These are phyloP conservation scores for Cataglyphis cursor DNA, from an alignment of 2,888 invertebrate genomes.

Conservation along the genomic window DNA sequence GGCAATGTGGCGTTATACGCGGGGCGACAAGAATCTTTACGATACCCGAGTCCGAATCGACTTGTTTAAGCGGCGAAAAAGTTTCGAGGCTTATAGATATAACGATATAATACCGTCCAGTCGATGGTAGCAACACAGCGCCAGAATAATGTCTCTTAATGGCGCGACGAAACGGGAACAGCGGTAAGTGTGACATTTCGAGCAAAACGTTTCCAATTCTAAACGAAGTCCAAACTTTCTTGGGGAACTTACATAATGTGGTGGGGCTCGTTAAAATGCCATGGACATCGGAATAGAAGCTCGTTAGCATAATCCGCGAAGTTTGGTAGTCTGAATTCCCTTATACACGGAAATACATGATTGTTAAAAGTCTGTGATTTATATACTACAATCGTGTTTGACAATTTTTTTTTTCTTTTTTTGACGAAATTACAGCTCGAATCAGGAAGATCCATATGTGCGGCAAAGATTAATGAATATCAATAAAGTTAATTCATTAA, in stretches of 20 bases:
- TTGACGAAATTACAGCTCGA: neutral
- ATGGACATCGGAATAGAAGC: constrained; percentile 73
- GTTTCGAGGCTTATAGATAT: constrained; percentile 51
- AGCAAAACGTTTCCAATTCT: constrained; percentile 50
- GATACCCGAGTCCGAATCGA: constrained; percentile 56
- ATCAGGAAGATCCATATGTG: too few species aligned
- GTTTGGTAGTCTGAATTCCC: constrained; percentile 42
- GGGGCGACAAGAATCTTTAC: constrained; percentile 50
- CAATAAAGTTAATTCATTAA: neutral
- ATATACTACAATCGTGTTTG: neutral
- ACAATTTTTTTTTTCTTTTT: neutral
- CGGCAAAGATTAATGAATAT: neutral
- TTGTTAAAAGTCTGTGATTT: constrained; percentile 27
- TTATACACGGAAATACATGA: constrained; percentile 38
- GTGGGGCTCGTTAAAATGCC: constrained; percentile 74
- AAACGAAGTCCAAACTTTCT: constrained; percentile 70
- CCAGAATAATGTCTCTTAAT: constrained; percentile 72
- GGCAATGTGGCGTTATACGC: constrained; percentile 14
- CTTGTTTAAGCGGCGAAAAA: constrained; percentile 63
- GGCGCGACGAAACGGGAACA: constrained; percentile 62
- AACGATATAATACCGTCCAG: constrained; percentile 50
- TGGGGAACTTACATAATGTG: constrained; percentile 71
- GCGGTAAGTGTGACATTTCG: constrained; percentile 69
- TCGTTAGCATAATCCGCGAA: constrained; percentile 75
- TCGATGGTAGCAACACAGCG: constrained; percentile 61